Evolutionary conservation across 2,113 vertebrate species (phyloP), one percentile per base, ranked within the genome.

Genomic region (Pseudorasbora parva): DNA sequence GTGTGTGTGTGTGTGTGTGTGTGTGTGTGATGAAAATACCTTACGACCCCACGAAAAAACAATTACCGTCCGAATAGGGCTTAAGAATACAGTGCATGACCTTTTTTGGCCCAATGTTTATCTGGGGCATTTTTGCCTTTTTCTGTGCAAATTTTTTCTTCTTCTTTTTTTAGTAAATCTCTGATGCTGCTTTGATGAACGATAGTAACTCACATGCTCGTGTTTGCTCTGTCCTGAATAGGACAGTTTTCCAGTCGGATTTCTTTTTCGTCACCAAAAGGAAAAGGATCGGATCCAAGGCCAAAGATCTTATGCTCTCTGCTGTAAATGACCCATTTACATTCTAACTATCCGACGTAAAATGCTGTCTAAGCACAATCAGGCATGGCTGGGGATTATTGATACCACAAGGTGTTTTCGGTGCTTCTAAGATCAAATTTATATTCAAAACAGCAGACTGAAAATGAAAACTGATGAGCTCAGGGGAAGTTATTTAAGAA

Each of bases 381-480:
- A 23, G 25, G 10, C 27, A 17, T 14, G 5, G 51, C 66, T 71
- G 51, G 49, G 64, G 83, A 79, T 75, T 79, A 78, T 82, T 82
- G 62, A 56, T 14, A 73, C 27, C 81, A 81, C 62, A 82, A 69
- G 69, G 79, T 47, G 59, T 49, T 78, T 78, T 78, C 56, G 4
- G 56, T 78, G 74, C 14, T 69, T 12, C 71, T 64, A 54, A 78
- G 82, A 68, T 64, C 72, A 78, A 14, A 77, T 87, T 49, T 77
- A 59, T 56, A 78, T 84, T 82, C 72, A 57, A 49, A 87, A 79
- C 56, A 41, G 83, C 77, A 71, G 60, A 60, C 56, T 77, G 78
- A 85, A 86, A 33, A 83, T 57, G 77, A 81, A 78, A 82, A 84
- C 66, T 56, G 86, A 82, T 84, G 86, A 81, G 81, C 78, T 88